Base-by-base conservation (phyloP, 1,140 invertebrate species). In the Anastatus disparis region DNA sequence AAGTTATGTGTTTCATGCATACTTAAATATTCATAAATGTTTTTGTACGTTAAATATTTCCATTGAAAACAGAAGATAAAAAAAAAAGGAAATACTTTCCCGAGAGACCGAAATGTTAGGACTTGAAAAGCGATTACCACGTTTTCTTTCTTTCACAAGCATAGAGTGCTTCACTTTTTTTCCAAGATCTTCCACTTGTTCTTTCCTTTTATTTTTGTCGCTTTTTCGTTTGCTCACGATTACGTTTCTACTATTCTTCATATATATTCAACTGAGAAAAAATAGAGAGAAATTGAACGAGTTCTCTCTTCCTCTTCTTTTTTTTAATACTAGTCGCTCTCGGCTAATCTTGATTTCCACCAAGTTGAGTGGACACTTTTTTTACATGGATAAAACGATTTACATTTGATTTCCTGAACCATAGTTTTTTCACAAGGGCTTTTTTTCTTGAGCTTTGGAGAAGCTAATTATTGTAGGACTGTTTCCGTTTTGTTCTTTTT, bases 61-160 rank as follows among this genome's bases (percentile, higher is more conserved):
- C n/a, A n/a, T 35, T 35, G 10, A 35, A 35, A 35, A 35, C 4
- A 10, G 10, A 10, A 35, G 31, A 35, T 4, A 35, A 35, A 10
- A 35, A 10, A 35, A 10, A 35, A 10, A 35, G 31, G 10, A 35
- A 10, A 35, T 12, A 26, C 24, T 24, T 52, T 56, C 29, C 53
- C 53, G 17, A 10, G 53, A 17, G 53, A 38, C 2, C n/a, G n/a
- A 35, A 9, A 35, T 2, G 17, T 3, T n/a, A 26, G 24, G 9
- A 27, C 40, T 27, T 62, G 44, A 48, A 44, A 62, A 62, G 59
- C 59, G 59, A 62, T 62, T 62, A 62, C 24, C 40, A 38, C 24
- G 40, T 44, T 42, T 59, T 20, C 56, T n/a, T n/a, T n/a, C n/a
- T n/a, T n/a, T n/a, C n/a, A n/a, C n/a, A n/a, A n/a, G n/a, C n/a